Evolutionary conservation across 2,113 vertebrate genomes (phyloP).

Genomic region (Rallus limicola): DNA sequence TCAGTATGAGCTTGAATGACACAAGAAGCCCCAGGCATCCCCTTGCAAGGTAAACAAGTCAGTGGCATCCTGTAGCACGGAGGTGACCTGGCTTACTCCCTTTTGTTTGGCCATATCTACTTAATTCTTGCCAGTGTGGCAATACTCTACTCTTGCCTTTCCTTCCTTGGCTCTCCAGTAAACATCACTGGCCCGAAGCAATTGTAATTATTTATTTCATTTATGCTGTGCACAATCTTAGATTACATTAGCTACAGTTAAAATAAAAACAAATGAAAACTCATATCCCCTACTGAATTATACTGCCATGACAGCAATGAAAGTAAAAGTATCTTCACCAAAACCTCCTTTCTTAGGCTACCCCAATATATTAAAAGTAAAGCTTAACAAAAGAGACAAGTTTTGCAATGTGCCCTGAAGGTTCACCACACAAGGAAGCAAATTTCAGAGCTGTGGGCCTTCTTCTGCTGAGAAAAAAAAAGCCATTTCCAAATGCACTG

Average conservation of each 20-base stretch:
- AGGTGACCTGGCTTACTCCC: neutral
- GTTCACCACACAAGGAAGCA: neutral
- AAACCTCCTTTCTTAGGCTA: neutral
- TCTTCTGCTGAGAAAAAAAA: neutral
- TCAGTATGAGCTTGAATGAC: neutral
- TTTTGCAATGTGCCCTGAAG: constrained; percentile 1
- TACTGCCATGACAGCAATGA: constrained; percentile 31
- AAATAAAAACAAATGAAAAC: constrained; percentile 47
- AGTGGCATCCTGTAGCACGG: neutral
- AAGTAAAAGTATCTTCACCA: constrained; percentile 47
- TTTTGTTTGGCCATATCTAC: neutral
- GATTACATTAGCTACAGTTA: constrained; percentile 23
- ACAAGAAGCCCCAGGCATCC: neutral
- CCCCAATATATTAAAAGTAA: neutral
- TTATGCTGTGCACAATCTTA: neutral
- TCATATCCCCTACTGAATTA: neutral
- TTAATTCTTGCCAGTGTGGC: constrained; percentile 43
- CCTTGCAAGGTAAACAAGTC: constrained; percentile 12
- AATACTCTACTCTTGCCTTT: neutral
- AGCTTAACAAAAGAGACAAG: constrained; percentile 25
- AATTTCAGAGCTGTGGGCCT: neutral
- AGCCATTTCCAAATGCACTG: neutral
- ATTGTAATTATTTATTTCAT: constrained; percentile 46
- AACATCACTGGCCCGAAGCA: constrained; percentile 46
- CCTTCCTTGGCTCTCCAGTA: constrained; percentile 5